Evolutionary conservation across 2,888 invertebrate species (phyloP).

Genomic region (Leptarthrus brevirostris): DNA sequence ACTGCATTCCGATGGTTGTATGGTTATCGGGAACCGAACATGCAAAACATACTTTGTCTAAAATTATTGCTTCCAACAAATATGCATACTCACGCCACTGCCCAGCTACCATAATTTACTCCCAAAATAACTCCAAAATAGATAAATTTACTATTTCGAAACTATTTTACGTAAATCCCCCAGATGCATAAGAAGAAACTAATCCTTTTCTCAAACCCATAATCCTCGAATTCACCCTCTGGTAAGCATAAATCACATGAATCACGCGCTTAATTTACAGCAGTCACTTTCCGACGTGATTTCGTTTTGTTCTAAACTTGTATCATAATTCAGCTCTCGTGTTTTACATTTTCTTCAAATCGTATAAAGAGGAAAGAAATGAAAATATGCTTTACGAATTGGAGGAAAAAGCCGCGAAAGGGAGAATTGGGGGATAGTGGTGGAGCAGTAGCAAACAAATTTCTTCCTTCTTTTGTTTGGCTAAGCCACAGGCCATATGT

Average conservation of each 20-base stretch:
- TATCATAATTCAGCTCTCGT: constrained; percentile 47
- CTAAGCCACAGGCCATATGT: constrained; percentile 36
- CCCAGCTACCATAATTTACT: constrained; percentile 12
- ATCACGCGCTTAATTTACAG: constrained; percentile 47
- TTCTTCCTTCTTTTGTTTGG: constrained; percentile 11
- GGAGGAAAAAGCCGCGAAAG: neutral
- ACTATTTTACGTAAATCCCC: constrained; percentile 21
- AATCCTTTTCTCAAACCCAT: constrained; percentile 45
- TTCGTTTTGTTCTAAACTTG: constrained; percentile 47
- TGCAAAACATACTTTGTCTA: constrained; percentile 17
- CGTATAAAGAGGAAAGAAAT: neutral
- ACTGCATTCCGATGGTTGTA: too few relatives aligned
- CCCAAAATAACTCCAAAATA: constrained; percentile 18
- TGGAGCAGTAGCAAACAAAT: constrained; percentile 21
- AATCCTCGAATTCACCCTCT: constrained; percentile 37
- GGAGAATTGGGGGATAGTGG: neutral
- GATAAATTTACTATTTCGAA: constrained; percentile 31
- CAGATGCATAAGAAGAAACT: constrained; percentile 23
- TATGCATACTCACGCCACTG: constrained; percentile 7
- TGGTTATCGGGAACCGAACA: too few relatives aligned
- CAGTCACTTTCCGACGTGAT: constrained; percentile 44
- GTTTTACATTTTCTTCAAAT: constrained; percentile 40
- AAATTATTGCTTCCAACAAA: constrained; percentile 24
- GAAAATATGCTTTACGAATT: constrained; percentile 30
- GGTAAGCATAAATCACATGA: constrained; percentile 45